Evolutionary conservation across 2,797 vertebrate genomes (phyloP), one percentile per base, ranked within the genome.

Genomic region (Falco berigora): DNA sequence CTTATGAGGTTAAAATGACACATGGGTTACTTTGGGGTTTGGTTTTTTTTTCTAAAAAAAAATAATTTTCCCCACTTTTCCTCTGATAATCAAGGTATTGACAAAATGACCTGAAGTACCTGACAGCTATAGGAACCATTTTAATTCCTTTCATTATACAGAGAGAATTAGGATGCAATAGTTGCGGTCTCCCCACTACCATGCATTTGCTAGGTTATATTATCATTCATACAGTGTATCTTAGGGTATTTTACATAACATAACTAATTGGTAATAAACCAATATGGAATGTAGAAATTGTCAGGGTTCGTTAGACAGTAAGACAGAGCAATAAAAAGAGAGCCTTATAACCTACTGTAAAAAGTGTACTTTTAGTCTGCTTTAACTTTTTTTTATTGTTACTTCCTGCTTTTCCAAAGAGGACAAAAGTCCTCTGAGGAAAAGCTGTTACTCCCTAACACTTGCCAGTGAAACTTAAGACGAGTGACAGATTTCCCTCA

Each of bases 401-500:
- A 79, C 44, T 50, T 83, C 23, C 75, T 78, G 50, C 83, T 4
- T 55, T 94, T 96, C 94, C 71, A 88, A 87, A 59, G 73, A 74
- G 79, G 75, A 96, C 52, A 86, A 83, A 94, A 94, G 59, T 93
- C 23, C 72, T 34, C 18, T 0, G 5, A 88, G 79, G 72, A 68
- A 95, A 95, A 96, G 49, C 83, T 86, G 56, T 85, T 83, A 25
- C 34, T 81, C 82, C 32, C 25, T 7, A 28, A 68, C 36, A 32
- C 83, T 94, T 87, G 50, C 42, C 69, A 93, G 68, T 7, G 44
- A 93, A 86, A 78, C 50, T 73, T 74, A 90, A 49, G 88, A 82
- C 71, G 94, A 92, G 84, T 94, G 91, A 92, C 84, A 76, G 69
- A 94, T 94, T 95, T 97, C 87, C 72, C 82, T 92, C 20, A 64